These are phyloP conservation scores for Onychomys leucogaster DNA, from an alignment of 2,797 vertebrate genomes.

Conservation along the genomic window DNA sequence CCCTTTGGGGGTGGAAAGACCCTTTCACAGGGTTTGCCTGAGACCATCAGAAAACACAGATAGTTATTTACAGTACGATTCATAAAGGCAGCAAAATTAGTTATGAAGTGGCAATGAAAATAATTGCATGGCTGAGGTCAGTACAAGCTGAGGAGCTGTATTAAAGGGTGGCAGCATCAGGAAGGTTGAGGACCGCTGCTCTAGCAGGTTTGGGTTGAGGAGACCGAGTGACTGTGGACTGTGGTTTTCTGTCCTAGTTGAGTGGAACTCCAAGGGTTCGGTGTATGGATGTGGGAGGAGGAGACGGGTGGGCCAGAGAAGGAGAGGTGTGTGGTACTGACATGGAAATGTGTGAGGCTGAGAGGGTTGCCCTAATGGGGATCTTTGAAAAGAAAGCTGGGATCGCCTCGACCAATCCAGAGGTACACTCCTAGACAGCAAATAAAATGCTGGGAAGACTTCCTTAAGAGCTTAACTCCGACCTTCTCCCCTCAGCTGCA, in stretches of 20 bases:
- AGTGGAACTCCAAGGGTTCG: conserved; percentile 14
- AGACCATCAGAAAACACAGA: background rate
- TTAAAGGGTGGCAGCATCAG: background rate
- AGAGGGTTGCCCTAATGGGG: background rate
- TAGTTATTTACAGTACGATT: background rate
- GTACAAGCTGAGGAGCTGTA: too few species aligned
- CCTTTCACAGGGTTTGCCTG: background rate
- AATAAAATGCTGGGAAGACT: conserved; percentile 1
- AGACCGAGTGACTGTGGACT: background rate
- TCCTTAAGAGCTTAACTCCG: background rate
- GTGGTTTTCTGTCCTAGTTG: background rate
- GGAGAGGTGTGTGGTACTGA: background rate
- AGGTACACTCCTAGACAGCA: background rate
- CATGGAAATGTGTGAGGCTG: background rate
- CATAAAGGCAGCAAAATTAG: background rate
- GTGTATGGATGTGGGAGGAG: background rate
- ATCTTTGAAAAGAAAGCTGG: background rate
- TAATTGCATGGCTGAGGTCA: background rate
- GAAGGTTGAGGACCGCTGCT: background rate
- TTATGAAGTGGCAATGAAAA: background rate
- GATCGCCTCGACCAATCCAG: background rate
- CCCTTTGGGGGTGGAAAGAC: background rate
- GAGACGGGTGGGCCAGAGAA: background rate
- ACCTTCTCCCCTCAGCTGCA: background rate
- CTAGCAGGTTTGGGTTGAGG: background rate